Evolutionary conservation across 1,140 invertebrate genomes (phyloP).

Genomic region (Drosophila yakuba): DNA sequence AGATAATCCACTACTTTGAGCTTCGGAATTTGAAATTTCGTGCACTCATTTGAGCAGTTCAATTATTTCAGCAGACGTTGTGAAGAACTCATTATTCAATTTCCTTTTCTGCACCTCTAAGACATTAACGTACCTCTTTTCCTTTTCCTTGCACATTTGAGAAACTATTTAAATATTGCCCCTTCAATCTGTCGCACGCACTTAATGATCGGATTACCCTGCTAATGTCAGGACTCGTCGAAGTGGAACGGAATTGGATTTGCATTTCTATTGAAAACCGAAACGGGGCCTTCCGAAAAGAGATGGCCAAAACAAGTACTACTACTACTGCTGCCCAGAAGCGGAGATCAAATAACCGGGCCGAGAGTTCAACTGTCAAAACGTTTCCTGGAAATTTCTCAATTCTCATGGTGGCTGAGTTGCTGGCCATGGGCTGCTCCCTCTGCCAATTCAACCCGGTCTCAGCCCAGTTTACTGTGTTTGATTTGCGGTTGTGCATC

Average conservation of each 20-base stretch:
- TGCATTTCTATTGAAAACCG: slow-evolving; percentile 34
- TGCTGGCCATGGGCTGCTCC: neutral
- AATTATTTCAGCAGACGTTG: neutral
- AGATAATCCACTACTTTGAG: neutral
- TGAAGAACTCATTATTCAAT: neutral
- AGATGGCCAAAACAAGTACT: slow-evolving; percentile 14
- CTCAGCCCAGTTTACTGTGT: slow-evolving; percentile 49
- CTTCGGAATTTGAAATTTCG: neutral
- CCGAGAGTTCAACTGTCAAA: slow-evolving; percentile 32
- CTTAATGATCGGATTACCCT: slow-evolving; percentile 14
- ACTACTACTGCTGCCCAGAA: slow-evolving; percentile 11
- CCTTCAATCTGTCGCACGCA: slow-evolving; percentile 5
- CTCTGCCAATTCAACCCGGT: neutral
- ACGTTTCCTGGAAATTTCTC: slow-evolving; percentile 31
- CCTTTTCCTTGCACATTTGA: neutral
- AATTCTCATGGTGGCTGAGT: slow-evolving; percentile 15
- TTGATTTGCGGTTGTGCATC: slow-evolving; percentile 81
- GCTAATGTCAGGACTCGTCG: neutral
- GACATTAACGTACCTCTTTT: neutral
- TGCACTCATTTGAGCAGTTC: neutral
- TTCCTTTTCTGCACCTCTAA: neutral
- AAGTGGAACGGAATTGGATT: slow-evolving; percentile 25
- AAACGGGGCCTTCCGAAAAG: slow-evolving; percentile 3
- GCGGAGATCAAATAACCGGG: slow-evolving; percentile 25
- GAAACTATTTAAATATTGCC: slow-evolving; percentile 2